phyloP scores from a whole-genome alignment of 1,140 invertebrate genomes.

The Papilio xuthus region DNA sequence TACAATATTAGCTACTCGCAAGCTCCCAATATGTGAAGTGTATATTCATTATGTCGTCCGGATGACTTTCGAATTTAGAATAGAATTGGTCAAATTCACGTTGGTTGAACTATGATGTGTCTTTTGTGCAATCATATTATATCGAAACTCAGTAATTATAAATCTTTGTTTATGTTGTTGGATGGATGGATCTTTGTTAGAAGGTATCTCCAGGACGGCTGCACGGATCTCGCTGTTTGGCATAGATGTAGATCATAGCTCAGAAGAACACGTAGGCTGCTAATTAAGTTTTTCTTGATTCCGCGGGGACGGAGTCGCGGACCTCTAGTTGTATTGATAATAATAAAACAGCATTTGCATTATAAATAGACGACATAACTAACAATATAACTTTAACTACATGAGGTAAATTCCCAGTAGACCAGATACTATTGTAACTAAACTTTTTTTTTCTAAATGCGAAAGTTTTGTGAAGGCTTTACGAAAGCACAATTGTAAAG shows the following conservation, averaged over 20 bases:
- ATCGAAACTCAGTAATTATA: no score
- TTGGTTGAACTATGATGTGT: neutral
- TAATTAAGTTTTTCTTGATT: no score
- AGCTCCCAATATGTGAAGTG: neutral
- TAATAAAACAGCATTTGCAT: neutral
- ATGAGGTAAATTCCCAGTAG: neutral
- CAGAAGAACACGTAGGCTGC: no score
- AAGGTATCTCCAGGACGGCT: no score
- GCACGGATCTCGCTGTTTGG: no score
- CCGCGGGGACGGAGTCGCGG: no score
- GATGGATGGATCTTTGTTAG: no score
- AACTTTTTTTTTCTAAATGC: neutral
- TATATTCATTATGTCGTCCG: neutral
- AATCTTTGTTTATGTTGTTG: no score
- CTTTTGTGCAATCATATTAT: no score
- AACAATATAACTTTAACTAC: neutral
- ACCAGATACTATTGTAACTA: neutral
- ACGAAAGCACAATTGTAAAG: constrained; percentile 14
- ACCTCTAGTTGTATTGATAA: neutral
- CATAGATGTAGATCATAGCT: no score
- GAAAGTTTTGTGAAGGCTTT: constrained; percentile 6
- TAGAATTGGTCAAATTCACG: neutral
- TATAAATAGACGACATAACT: neutral
- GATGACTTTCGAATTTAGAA: neutral
- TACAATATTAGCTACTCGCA: constrained; percentile 21